Evolutionary conservation across 2,797 vertebrate species (phyloP).

Genomic region (Pogonophryne albipinna): DNA sequence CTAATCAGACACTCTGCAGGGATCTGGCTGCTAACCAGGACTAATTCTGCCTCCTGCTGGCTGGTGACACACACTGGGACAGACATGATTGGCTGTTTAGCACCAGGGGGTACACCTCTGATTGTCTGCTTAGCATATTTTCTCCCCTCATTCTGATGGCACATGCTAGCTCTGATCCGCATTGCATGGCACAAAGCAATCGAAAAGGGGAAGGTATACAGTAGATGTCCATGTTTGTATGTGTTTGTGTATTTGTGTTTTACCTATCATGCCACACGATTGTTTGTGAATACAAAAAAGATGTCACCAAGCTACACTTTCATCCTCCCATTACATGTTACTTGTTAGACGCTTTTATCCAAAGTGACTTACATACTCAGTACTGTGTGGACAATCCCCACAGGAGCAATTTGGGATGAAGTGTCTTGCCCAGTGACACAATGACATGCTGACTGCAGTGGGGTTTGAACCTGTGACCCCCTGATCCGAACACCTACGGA

Average conservation of each 20-base stretch:
- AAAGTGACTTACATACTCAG: too few species aligned
- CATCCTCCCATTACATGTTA: conserved; percentile 3
- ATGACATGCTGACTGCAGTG: too few species aligned
- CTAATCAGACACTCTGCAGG: conserved; percentile 93
- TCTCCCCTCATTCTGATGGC: conserved; percentile 77
- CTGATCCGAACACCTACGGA: too few species aligned
- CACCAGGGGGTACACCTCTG: conserved; percentile 83
- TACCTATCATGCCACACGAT: conserved; percentile 14
- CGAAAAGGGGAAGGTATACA: conserved; percentile 44
- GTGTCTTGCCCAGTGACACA: too few species aligned
- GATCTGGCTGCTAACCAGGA: conserved; percentile 87
- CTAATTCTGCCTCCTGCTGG: conserved; percentile 91
- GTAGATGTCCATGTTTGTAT: neutral
- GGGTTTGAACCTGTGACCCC: too few species aligned
- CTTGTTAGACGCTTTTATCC: too few species aligned
- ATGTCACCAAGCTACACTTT: conserved; percentile 38
- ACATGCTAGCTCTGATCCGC: conserved; percentile 59
- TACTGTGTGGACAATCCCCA: too few species aligned
- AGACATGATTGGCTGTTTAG: conserved; percentile 89
- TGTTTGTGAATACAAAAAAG: conserved; percentile 60
- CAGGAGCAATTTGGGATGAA: too few species aligned
- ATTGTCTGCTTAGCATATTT: conserved; percentile 92
- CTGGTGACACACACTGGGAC: conserved; percentile 81
- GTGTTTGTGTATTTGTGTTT: conserved; percentile 35
- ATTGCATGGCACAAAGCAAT: conserved; percentile 47